Evolutionary conservation across 2,113 vertebrate genomes (phyloP), one percentile per base, ranked within the genome.

Genomic region (Rhinogobius similis): DNA sequence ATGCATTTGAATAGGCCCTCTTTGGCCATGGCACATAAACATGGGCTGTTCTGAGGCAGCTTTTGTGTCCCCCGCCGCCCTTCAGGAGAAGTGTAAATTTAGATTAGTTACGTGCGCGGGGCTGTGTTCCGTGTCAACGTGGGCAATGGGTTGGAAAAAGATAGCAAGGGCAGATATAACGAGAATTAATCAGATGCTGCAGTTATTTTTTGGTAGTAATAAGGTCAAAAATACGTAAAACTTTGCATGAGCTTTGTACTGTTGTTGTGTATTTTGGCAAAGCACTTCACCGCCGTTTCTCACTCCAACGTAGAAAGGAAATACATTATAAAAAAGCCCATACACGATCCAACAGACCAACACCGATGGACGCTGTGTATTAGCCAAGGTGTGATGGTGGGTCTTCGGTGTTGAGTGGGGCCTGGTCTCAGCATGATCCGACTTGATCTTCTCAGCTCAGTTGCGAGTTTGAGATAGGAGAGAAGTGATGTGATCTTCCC

Each of bases 1-100:
- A 90, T 90, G 88, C 86, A 88, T 86, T 81, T 65, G 86, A 87
- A 86, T 90, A 67, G 75, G 73, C 59, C 48, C 70, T 78, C 32
- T 79, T 38, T 65, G 46, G 73, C 24, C 64, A 81, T 67, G 39
- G 73, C 66, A 69, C 62, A 72, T 53, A 73, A 71, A 75, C 75
- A 62, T 71, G 59, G 78, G 83, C 87, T 85, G 82, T 86, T 58
- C 44, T 79, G 84, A 85, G 83, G 67, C 76, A 68, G 72, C 58
- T 32, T 77, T 76, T 26, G 73, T 75, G 36, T 71, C 29, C 55
- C 64, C 32, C 38, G 26, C 53, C 79, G 55, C 21, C 65, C 3
- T n/a, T 7, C 38, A 1, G 20, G 70, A 75, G 70, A 13, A 2
- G 12, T 65, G 10, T 69, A 24, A 52, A 63, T 23, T 23, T 32